Percentiles rank a stretch among this genome's conserved stretches.
Conservation (phyloP, 1,140 invertebrate species). For the Orius insidiosus region DNA sequence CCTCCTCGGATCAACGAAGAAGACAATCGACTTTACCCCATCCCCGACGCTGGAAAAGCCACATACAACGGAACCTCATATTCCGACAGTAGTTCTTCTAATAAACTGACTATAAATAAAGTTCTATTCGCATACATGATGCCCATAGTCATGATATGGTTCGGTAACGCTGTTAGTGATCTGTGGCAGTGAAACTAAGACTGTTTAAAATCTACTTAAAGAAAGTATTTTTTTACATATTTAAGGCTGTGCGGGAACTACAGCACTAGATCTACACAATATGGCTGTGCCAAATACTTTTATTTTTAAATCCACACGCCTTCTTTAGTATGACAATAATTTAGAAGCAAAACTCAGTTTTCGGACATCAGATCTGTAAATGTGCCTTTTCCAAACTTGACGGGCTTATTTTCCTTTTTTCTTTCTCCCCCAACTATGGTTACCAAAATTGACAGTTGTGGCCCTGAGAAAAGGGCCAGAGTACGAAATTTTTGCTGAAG, state of each 20-base stretch:
- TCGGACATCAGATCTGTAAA: not conserved
- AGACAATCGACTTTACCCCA: conserved; percentile 17
- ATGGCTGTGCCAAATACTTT: not conserved
- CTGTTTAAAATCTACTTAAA: not conserved
- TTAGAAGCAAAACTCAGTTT: not conserved
- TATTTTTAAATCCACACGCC: not conserved
- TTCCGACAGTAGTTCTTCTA: not conserved
- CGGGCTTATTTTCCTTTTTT: no score
- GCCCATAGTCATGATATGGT: conserved; percentile 65
- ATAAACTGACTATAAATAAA: conserved; percentile 34
- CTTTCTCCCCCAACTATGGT: not conserved
- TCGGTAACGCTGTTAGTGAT: conserved; percentile 60
- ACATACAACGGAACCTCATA: conserved; percentile 1
- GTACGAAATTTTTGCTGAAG: no score
- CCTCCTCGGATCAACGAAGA: conserved; percentile 22
- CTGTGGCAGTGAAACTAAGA: conserved; percentile 24
- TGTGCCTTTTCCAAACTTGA: not conserved
- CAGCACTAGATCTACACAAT: not conserved
- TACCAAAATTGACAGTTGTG: not conserved
- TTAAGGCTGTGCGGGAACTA: not conserved
- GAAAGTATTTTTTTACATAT: not conserved
- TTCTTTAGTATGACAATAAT: not conserved
- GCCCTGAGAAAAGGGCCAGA: not conserved
- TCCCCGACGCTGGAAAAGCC: conserved; percentile 6
- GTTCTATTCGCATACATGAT: conserved; percentile 55